Evolutionary conservation across 2,888 invertebrate species (phyloP).

Genomic region (Nomada goodeniana): DNA sequence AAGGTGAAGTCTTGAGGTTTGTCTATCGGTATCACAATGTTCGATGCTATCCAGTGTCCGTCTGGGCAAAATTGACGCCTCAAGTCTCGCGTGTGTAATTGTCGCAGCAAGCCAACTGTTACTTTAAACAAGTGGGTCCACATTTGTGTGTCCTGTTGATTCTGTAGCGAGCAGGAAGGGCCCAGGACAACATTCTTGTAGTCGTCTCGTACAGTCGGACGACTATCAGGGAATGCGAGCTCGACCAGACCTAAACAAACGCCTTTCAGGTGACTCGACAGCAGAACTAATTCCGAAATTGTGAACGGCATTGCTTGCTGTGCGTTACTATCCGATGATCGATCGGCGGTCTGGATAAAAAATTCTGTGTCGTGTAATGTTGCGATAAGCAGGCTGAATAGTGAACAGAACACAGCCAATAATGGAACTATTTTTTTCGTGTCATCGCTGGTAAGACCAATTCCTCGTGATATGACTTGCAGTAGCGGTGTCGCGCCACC

Average conservation of each 20-base stretch:
- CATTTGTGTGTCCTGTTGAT: slow-evolving; percentile 86
- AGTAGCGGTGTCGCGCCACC: slow-evolving; percentile 87
- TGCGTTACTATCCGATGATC: slow-evolving; percentile 53
- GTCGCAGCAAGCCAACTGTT: slow-evolving; percentile 90
- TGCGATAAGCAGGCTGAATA: slow-evolving; percentile 92
- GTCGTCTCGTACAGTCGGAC: slow-evolving; percentile 88
- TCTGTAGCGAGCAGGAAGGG: slow-evolving; percentile 59
- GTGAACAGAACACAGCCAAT: slow-evolving; percentile 92
- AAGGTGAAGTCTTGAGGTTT: slow-evolving; percentile 86
- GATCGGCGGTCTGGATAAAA: slow-evolving; percentile 85
- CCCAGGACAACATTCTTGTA: slow-evolving; percentile 86
- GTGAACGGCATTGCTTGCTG: slow-evolving; percentile 88
- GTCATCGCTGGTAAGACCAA: slow-evolving; percentile 86
- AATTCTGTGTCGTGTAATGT: slow-evolving; percentile 95
- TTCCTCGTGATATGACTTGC: slow-evolving; percentile 89
- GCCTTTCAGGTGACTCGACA: slow-evolving; percentile 91
- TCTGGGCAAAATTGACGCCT: slow-evolving; percentile 91
- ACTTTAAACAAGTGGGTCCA: slow-evolving; percentile 94
- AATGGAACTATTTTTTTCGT: slow-evolving; percentile 90
- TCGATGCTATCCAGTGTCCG: slow-evolving; percentile 88
- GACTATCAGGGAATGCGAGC: slow-evolving; percentile 92
- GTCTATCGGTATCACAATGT: slow-evolving; percentile 85
- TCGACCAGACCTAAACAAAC: slow-evolving; percentile 94
- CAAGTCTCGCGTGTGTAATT: slow-evolving; percentile 94
- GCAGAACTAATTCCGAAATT: slow-evolving; percentile 89